Percentiles rank a stretch among this genome's conserved stretches.
These are phyloP conservation scores for Hirudinaria manillensis DNA, from an alignment of 2,888 invertebrate species.

Conservation along the genomic window DNA sequence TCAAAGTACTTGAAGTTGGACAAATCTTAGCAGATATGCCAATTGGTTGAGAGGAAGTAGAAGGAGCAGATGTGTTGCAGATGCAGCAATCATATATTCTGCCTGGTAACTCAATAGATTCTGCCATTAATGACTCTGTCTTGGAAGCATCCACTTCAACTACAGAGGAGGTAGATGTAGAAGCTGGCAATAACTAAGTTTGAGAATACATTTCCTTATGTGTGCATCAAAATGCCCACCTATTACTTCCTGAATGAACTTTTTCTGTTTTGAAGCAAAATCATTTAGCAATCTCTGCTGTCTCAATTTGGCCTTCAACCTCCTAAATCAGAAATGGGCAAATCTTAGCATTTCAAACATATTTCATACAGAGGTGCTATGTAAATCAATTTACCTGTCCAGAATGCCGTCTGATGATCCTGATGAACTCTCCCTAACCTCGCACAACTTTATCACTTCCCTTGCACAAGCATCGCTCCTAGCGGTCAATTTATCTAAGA, in stretches of 20 bases:
- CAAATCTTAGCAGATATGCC: slow-evolving; percentile 56
- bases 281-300: slow-evolving; percentile 88
- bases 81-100: slow-evolving; percentile 83
- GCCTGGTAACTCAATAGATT: neutral
- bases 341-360: too few species aligned
- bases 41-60: slow-evolving; percentile 75
- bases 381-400: neutral
- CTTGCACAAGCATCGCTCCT: slow-evolving; percentile 15
- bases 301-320: slow-evolving; percentile 66
- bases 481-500: slow-evolving; percentile 60
- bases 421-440: slow-evolving; percentile 30
- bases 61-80: slow-evolving; percentile 81
- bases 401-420: neutral
- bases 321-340: slow-evolving; percentile 38
- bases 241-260: slow-evolving; percentile 48
- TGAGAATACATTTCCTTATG: slow-evolving; percentile 46
- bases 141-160: neutral
- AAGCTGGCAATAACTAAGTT: slow-evolving; percentile 50
- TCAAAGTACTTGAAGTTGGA: neutral
- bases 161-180: neutral
- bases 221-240: neutral
- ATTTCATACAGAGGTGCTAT: neutral
- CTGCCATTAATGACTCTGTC: neutral
- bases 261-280: slow-evolving; percentile 81
- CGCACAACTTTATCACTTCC: slow-evolving; percentile 40